Evolutionary conservation across 2,113 vertebrate species (phyloP).

Genomic region (Serinus canaria): DNA sequence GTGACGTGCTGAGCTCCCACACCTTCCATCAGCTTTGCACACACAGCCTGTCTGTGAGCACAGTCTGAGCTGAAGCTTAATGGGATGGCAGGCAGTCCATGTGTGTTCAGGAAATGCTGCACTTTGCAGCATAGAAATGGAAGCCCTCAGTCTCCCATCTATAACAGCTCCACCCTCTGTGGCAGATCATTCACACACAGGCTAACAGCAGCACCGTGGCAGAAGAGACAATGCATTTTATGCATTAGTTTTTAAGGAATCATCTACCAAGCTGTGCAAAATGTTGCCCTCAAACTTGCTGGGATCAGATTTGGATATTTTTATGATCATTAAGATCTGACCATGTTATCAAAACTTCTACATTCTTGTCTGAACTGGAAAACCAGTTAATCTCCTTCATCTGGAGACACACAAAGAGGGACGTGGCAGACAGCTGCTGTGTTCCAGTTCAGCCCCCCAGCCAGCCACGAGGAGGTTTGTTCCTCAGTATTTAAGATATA

Average conservation of each 20-base stretch:
- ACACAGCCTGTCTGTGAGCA: background rate
- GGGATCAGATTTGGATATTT: background rate
- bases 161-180: background rate
- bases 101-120: background rate
- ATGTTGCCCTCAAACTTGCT: background rate
- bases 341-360: background rate
- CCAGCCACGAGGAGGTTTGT: background rate
- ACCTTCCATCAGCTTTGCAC: background rate
- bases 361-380: background rate
- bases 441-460: background rate
- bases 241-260: background rate
- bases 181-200: background rate
- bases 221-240: background rate
- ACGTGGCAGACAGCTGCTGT: background rate
- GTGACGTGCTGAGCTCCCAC: no score
- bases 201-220: rapidly evolving
- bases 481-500: background rate
- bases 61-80: background rate
- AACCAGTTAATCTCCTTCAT: background rate
- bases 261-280: background rate
- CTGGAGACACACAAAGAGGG: background rate
- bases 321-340: background rate
- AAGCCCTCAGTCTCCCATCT: background rate
- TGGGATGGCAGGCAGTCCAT: background rate
- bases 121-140: background rate